These are phyloP conservation scores for Dasypolia templi DNA, from an alignment of 2,888 invertebrate genomes.

Conservation along the genomic window DNA sequence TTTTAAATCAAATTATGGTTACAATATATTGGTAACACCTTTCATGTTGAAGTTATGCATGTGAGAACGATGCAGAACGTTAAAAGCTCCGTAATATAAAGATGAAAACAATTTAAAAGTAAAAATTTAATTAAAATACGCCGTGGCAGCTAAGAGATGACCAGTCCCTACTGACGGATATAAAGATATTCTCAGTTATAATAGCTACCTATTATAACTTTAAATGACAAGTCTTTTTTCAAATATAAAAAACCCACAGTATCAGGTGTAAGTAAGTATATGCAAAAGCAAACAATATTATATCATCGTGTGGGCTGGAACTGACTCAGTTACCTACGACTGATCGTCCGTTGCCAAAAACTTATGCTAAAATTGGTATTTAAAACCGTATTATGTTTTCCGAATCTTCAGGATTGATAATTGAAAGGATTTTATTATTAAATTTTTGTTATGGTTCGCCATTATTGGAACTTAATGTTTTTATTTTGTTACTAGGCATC, in stretches of 20 bases:
- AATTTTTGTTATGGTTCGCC: constrained; percentile 57
- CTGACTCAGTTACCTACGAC: constrained; percentile 76
- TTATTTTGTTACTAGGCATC: constrained; percentile 61
- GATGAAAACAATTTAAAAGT: too few species aligned
- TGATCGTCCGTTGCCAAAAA: constrained; percentile 74
- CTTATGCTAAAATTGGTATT: constrained; percentile 83
- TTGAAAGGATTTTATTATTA: constrained; percentile 61
- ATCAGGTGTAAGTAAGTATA: constrained; percentile 61
- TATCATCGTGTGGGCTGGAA: constrained; percentile 73
- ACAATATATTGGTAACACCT: too few species aligned
- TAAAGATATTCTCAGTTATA: too few species aligned
- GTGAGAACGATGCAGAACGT: too few species aligned
- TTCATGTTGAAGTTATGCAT: too few species aligned
- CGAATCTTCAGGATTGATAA: constrained; percentile 71
- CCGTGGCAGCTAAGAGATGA: too few species aligned
- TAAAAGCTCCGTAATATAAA: too few species aligned
- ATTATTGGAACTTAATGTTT: constrained; percentile 65
- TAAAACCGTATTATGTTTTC: constrained; percentile 71
- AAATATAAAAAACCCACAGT: constrained; percentile 33
- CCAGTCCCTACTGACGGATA: too few species aligned
- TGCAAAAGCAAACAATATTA: constrained; percentile 57
- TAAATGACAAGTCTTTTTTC: constrained; percentile 7
- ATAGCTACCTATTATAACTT: too few species aligned
- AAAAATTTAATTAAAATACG: too few species aligned
- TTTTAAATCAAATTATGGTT: too few species aligned